Base-by-base conservation (phyloP, 2,888 invertebrate genomes). In the Helicoverpa assulta region DNA sequence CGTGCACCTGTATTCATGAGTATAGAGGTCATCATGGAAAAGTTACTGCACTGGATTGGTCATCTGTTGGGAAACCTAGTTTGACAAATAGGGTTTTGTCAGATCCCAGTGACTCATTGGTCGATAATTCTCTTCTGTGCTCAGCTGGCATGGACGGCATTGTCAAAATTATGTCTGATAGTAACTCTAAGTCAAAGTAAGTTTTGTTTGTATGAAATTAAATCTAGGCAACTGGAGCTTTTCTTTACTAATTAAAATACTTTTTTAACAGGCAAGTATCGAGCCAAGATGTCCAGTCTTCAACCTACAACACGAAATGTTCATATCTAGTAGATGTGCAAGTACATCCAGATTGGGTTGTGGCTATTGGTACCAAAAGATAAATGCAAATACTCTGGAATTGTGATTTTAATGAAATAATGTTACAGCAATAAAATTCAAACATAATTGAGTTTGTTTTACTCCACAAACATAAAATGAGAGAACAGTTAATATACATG, bases 111-210 rank as follows among this genome's bases (percentile, higher is more conserved):
- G 92, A 92, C 21, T 66, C 87, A 1, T 87, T 89, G 3, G 66
- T 85, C 18, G 93, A 94, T 61, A 95, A 93, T 72, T 93, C 95
- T 5, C 87, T 95, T 1, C 90, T 98, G 70, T 97, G 97, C 70
- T 97, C 98, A 2, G 97, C 97, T 26, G 97, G 97, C 72, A 94
- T 96, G 87, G 97, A 97, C 88, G 97, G 97, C 26, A 95, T 96
- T 63, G 94, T 98, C 5, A 96, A 96, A 86, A 91, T 97, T 66
- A 89, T 97, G 56, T 98, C 97, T 97, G 97, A 98, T 82, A 93
- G 90, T 67, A 91, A 93, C 78, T 85, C 88, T 10, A 96, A 92
- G 83, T 93, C 92, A 71, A 95, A 92, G 95, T 95, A 84, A 88
- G 94, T 74, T 66, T 52, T 21, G 3, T 54, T 43, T 47, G 26